These are phyloP conservation scores for Microctonus aethiopoides DNA, from an alignment of 2,888 invertebrate species.

Conservation along the genomic window DNA sequence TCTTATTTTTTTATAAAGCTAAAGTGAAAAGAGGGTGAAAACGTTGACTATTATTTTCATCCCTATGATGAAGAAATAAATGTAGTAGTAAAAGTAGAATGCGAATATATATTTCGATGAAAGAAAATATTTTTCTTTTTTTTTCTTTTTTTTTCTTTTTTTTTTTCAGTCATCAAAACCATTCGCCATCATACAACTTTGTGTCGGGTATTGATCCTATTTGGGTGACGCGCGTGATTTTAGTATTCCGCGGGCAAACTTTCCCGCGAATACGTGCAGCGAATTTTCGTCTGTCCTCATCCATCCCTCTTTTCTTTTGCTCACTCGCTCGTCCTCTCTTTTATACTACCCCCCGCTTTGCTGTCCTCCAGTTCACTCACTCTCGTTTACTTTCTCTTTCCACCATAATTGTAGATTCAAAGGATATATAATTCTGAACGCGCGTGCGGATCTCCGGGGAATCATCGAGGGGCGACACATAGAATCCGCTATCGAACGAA, in stretches of 20 bases:
- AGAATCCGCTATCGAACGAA: neutral
- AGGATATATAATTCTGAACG: constrained; percentile 65
- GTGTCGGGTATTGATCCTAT: constrained; percentile 63
- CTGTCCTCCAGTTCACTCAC: constrained; percentile 7
- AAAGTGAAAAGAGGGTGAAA: neutral
- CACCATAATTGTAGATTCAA: constrained; percentile 67
- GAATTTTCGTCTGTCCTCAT: constrained; percentile 38
- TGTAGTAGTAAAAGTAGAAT: neutral
- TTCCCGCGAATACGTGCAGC: constrained; percentile 47
- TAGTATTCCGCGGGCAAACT: constrained; percentile 66
- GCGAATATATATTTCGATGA: neutral
- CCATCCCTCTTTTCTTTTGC: constrained; percentile 11
- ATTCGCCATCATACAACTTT: constrained; percentile 27
- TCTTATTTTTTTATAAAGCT: neutral
- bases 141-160: neutral
- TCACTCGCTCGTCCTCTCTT: neutral
- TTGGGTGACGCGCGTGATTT: constrained; percentile 51
- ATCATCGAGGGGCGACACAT: constrained; percentile 25
- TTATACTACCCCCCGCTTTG: neutral
- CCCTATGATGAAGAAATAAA: neutral
- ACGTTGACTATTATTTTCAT: too few species aligned
- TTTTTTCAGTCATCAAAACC: constrained; percentile 2
- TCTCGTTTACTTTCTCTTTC: constrained; percentile 33
- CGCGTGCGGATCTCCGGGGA: constrained; percentile 45
- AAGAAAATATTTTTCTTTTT: too few species aligned